Percentiles rank a stretch among this genome's conserved stretches.
Evolutionary conservation across 2,888 invertebrate genomes (phyloP).

Genomic region (Phyllotreta cruciferae): DNA sequence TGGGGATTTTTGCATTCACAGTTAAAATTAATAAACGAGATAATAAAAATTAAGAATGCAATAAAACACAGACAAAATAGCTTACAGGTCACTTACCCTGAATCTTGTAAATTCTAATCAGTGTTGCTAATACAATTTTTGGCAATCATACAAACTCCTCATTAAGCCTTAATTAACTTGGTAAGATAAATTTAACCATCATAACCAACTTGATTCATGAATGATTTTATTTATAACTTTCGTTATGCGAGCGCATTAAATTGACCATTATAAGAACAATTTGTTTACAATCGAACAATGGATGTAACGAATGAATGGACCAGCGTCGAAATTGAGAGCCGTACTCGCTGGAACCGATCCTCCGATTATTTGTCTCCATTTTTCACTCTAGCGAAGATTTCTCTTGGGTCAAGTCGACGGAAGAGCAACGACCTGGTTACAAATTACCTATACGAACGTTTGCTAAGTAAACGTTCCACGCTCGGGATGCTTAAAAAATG

Average conservation of each 20-base stretch:
- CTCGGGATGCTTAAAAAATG: background rate
- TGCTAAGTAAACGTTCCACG: background rate
- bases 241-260: background rate
- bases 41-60: too few species aligned
- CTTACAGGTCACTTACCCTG: too few species aligned
- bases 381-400: background rate
- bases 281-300: conserved; percentile 7
- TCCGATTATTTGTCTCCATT: too few species aligned
- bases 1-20: too few species aligned
- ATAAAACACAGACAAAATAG: too few species aligned
- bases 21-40: too few species aligned
- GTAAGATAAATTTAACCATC: background rate
- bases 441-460: conserved; percentile 1
- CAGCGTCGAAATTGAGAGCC: background rate
- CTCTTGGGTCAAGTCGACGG: conserved; percentile 2
- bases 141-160: background rate
- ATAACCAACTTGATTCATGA: conserved; percentile 1
- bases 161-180: background rate
- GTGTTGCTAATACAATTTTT: too few species aligned
- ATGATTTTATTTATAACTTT: conserved; percentile 1
- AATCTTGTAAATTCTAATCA: too few species aligned
- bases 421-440: conserved; percentile 7
- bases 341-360: too few species aligned
- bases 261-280: conserved; percentile 4
- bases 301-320: conserved; percentile 3